These are phyloP conservation scores for Centropristis striata DNA, from an alignment of 2,113 vertebrate genomes.

Conservation along the genomic window DNA sequence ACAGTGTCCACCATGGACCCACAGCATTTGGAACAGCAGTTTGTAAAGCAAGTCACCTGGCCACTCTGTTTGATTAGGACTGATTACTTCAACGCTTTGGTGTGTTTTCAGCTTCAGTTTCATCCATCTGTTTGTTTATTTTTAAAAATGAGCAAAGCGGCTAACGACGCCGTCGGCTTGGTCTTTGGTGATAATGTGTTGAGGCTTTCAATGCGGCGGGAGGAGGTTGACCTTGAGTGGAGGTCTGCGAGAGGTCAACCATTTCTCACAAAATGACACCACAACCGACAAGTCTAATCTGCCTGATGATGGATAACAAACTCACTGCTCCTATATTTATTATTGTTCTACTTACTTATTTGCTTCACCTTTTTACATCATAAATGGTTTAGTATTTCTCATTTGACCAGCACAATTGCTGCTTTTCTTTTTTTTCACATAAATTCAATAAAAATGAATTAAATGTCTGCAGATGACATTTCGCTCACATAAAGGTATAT, in stretches of 20 bases:
- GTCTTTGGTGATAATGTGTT: conserved; percentile 34
- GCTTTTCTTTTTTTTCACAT: conserved; percentile 7
- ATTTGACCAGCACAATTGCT: background rate
- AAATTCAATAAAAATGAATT: conserved; percentile 8
- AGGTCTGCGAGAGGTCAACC: conserved; percentile 23
- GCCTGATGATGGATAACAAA: conserved; percentile 8
- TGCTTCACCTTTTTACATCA: background rate
- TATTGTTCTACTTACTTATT: background rate
- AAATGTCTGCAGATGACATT: conserved; percentile 7
- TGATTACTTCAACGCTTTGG: background rate
- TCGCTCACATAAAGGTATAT: conserved; percentile 4
- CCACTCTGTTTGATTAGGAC: conserved; percentile 8
- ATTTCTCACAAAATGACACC: conserved; percentile 19
- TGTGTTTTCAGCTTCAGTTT: background rate
- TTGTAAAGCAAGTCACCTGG: conserved; percentile 14
- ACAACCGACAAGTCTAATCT: background rate
- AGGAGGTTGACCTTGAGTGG: background rate
- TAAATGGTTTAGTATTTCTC: background rate
- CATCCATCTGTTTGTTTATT: conserved; percentile 12
- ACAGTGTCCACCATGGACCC: conserved; percentile 17
- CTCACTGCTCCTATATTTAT: background rate
- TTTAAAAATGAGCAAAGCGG: conserved; percentile 2
- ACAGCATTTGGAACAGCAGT: conserved; percentile 40
- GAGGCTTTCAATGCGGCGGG: conserved; percentile 12
- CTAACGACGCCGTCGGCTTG: conserved; percentile 12